Evolutionary conservation across 2,888 invertebrate genomes (phyloP).

Genomic region (Drosophila imparisetae): DNA sequence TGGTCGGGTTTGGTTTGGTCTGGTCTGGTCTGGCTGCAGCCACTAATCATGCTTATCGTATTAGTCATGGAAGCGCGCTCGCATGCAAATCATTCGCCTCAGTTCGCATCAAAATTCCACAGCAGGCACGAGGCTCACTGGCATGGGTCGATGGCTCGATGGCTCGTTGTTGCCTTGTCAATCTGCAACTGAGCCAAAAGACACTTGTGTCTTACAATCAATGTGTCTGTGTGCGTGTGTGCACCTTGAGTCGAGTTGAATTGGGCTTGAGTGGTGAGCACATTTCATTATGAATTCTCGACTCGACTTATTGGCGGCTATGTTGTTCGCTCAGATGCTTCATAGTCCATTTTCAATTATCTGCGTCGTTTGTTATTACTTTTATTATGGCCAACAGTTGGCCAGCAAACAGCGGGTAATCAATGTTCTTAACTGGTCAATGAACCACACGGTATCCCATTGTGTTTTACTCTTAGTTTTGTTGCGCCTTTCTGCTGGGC

Average conservation of each 20-base stretch:
- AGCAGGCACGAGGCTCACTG: conserved; percentile 34
- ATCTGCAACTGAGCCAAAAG: conserved; percentile 60
- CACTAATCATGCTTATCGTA: conserved; percentile 81
- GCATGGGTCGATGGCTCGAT: conserved; percentile 49
- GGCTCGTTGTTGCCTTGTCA: conserved; percentile 56
- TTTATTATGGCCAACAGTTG: conserved; percentile 68
- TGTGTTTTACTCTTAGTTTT: conserved; percentile 60
- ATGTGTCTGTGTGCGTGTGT: conserved; percentile 19
- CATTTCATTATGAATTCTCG: conserved; percentile 71
- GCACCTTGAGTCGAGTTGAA: conserved; percentile 44
- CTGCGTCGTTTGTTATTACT: conserved; percentile 79
- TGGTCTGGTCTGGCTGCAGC: conserved; percentile 18
- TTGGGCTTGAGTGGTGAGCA: conserved; percentile 16
- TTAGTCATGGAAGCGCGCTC: conserved; percentile 75
- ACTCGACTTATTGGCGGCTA: conserved; percentile 52
- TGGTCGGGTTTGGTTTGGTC: neutral
- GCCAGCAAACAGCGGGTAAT: conserved; percentile 69
- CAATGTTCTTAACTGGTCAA: conserved; percentile 81
- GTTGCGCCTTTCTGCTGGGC: conserved; percentile 20
- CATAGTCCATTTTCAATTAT: conserved; percentile 80
- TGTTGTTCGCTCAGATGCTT: conserved; percentile 46
- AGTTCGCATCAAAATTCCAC: conserved; percentile 74
- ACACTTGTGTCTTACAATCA: conserved; percentile 31
- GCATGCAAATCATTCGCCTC: conserved; percentile 77
- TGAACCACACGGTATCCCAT: conserved; percentile 63